These are phyloP conservation scores for Oedothorax gibbosus DNA, from an alignment of 1,140 invertebrate genomes.

Conservation along the genomic window DNA sequence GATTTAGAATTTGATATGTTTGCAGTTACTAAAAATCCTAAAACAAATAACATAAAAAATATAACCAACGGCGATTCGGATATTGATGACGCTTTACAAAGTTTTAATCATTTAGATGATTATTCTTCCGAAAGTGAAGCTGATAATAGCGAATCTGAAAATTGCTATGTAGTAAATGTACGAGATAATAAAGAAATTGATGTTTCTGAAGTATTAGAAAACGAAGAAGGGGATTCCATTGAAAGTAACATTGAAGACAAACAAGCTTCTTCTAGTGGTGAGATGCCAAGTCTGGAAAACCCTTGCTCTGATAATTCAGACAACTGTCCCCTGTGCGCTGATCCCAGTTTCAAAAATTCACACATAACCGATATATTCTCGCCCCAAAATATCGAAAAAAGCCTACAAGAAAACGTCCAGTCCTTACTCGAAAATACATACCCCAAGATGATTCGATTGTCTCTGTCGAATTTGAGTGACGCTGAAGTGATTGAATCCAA, in stretches of 20 bases:
- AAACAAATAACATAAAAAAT: not conserved
- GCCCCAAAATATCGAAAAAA: not conserved
- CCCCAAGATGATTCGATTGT: slow-evolving; percentile 27
- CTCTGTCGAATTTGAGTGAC: slow-evolving; percentile 4
- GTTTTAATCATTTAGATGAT: slow-evolving; percentile 52
- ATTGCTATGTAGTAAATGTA: not conserved
- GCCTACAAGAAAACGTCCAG: not conserved
- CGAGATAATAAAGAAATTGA: not conserved
- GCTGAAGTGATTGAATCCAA: slow-evolving; percentile 1
- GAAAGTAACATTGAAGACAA: not conserved
- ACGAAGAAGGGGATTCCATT: too few species aligned
- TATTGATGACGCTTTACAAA: slow-evolving; percentile 46
- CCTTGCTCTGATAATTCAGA: slow-evolving; percentile 51
- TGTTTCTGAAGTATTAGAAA: not conserved
- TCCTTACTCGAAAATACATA: slow-evolving; percentile 36
- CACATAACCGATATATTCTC: slow-evolving; percentile 36
- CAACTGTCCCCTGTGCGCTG: slow-evolving; percentile 40
- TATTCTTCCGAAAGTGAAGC: slow-evolving; percentile 29
- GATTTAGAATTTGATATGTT: slow-evolving; percentile 59
- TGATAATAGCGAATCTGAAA: slow-evolving; percentile 40
- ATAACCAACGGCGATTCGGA: slow-evolving; percentile 11
- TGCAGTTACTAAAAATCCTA: not conserved
- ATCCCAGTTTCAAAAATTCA: slow-evolving; percentile 43
- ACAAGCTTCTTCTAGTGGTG: not conserved
- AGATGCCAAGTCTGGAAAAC: slow-evolving; percentile 27